Percentiles rank a stretch among this genome's conserved stretches.
phyloP scores from a whole-genome alignment of 1,140 invertebrate species.

The Ctenoplectra terminalis region DNA sequence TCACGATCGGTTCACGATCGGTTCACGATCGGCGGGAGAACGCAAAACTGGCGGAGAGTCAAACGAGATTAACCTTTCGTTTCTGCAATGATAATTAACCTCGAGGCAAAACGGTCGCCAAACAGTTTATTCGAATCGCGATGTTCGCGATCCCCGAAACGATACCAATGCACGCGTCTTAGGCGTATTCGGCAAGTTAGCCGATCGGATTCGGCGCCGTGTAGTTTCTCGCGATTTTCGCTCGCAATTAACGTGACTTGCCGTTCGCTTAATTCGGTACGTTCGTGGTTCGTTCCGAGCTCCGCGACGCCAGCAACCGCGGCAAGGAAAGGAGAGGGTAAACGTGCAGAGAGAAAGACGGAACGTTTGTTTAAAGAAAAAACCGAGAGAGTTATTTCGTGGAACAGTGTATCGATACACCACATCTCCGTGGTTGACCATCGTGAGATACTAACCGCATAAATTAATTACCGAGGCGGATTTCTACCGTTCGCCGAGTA shows the following conservation, averaged over 20 bases:
- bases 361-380: constrained; percentile 19
- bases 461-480: constrained; percentile 60
- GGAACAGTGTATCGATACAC: constrained; percentile 12
- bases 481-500: constrained; percentile 25
- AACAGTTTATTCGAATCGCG: neutral
- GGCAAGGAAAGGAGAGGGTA: neutral
- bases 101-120: neutral
- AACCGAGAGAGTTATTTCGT: constrained; percentile 20
- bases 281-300: neutral
- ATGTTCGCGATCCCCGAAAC: constrained; percentile 23
- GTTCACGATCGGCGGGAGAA: neutral
- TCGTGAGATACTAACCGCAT: constrained; percentile 42
- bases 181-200: neutral
- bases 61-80: constrained; percentile 22
- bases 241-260: constrained; percentile 63
- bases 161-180: constrained; percentile 11
- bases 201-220: constrained; percentile 2
- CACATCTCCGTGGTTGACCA: constrained; percentile 18
- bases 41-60: neutral
- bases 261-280: constrained; percentile 52
- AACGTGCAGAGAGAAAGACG: neutral
- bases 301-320: neutral
- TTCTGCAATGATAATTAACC: constrained; percentile 19
- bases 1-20: neutral
- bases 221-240: constrained; percentile 53